These are phyloP conservation scores for Thymelicus acteon DNA, from an alignment of 2,888 invertebrate species.

Conservation along the genomic window DNA sequence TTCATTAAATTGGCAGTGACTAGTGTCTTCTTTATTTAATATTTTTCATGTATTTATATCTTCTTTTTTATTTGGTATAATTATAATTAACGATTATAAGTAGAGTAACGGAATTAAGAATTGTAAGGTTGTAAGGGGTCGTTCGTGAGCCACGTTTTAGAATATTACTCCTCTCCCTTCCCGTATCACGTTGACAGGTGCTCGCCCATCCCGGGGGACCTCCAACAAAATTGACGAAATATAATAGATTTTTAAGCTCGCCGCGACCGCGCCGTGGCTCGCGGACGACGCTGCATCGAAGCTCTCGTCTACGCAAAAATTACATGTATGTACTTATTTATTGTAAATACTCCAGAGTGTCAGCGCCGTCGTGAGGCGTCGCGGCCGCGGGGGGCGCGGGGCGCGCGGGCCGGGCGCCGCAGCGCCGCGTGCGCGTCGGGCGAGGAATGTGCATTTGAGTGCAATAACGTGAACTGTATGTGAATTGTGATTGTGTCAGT, in stretches of 20 bases:
- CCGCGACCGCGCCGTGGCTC: too few species aligned
- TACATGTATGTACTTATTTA: slow-evolving; percentile 61
- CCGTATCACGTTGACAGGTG: too few species aligned
- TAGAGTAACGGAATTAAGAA: slow-evolving; percentile 37
- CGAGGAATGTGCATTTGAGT: too few species aligned
- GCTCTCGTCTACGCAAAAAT: slow-evolving; percentile 48
- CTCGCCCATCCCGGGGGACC: too few species aligned
- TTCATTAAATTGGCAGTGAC: slow-evolving; percentile 51
- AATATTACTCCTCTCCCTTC: not conserved
- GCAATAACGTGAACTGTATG: too few species aligned
- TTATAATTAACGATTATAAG: slow-evolving; percentile 26
- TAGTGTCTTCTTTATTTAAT: slow-evolving; percentile 50
- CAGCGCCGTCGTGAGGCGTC: not conserved
- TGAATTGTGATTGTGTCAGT: too few species aligned
- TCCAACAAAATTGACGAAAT: too few species aligned
- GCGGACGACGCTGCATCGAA: not conserved
- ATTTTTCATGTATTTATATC: slow-evolving; percentile 45
- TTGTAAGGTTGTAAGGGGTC: slow-evolving; percentile 34
- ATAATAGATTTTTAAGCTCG: too few species aligned
- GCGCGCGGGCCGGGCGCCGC: not conserved
- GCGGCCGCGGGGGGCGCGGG: not conserved
- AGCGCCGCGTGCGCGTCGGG: too few species aligned
- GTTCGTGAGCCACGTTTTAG: slow-evolving; percentile 5
- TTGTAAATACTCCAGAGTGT: slow-evolving; percentile 57
- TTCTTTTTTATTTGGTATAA: slow-evolving; percentile 40